These are phyloP conservation scores for Helicorthomorpha holstii DNA, from an alignment of 1,140 invertebrate species.

Conservation along the genomic window DNA sequence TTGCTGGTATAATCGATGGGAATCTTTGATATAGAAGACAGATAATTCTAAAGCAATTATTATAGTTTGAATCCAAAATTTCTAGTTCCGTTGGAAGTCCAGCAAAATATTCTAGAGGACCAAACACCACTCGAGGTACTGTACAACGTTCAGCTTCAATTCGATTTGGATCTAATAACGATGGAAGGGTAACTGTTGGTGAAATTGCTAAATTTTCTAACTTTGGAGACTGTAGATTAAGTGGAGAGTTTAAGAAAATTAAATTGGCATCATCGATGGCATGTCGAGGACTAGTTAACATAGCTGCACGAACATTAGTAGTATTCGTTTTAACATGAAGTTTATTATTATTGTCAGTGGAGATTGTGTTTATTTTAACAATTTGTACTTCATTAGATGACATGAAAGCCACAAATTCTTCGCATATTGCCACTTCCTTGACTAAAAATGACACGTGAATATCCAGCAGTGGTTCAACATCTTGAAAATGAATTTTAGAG, in stretches of 20 bases:
- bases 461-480: slow-evolving; percentile 38
- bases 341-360: neutral
- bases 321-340: neutral
- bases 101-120: neutral
- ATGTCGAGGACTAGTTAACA: neutral
- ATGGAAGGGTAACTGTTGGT: no score
- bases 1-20: neutral
- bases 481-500: slow-evolving; percentile 41
- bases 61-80: no score
- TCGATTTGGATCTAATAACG: no score
- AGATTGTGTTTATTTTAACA: slow-evolving; percentile 17
- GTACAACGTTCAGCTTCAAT: neutral
- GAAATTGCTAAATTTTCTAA: neutral
- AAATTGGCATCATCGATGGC: neutral
- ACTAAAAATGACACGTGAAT: slow-evolving; percentile 33
- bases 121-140: neutral
- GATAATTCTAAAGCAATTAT: neutral
- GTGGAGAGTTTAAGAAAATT: neutral
- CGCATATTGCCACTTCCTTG: slow-evolving; percentile 31
- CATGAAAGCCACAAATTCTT: slow-evolving; percentile 39
- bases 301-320: neutral
- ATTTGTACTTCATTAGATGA: slow-evolving; percentile 28
- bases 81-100: neutral
- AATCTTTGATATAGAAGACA: neutral
- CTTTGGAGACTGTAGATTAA: neutral